phyloP scores from a whole-genome alignment of 1,140 invertebrate genomes.

The Proales similis region DNA sequence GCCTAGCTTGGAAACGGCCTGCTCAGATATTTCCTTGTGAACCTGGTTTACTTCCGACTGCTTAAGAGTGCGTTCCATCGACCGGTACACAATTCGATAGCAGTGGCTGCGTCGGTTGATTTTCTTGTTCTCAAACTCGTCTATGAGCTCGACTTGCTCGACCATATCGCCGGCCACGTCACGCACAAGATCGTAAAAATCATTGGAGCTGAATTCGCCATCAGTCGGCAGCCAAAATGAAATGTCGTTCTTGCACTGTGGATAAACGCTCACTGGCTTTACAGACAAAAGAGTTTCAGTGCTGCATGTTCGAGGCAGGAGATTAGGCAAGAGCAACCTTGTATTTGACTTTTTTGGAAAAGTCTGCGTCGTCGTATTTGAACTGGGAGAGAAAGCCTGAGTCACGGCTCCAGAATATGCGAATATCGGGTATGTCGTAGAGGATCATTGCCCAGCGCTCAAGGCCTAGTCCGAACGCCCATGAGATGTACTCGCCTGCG shows the following conservation, averaged over 20 bases:
- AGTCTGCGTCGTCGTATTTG: conserved; percentile 62
- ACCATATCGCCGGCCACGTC: conserved; percentile 76
- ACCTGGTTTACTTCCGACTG: conserved; percentile 78
- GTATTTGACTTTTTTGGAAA: conserved; percentile 56
- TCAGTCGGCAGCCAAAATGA: conserved; percentile 84
- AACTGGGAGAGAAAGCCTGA: conserved; percentile 87
- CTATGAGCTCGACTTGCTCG: conserved; percentile 73
- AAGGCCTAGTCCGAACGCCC: conserved; percentile 93
- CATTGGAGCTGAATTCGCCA: conserved; percentile 65
- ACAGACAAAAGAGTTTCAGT: conserved; percentile 52
- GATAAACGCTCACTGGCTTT: conserved; percentile 77
- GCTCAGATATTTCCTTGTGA: conserved; percentile 68
- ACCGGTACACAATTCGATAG: conserved; percentile 85
- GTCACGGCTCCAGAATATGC: conserved; percentile 84
- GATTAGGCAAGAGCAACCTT: too few species aligned
- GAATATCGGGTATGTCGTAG: conserved; percentile 89
- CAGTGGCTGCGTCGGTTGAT: conserved; percentile 73
- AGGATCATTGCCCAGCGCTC: conserved; percentile 92
- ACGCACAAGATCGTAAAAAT: conserved; percentile 89
- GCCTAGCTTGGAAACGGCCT: conserved; percentile 59
- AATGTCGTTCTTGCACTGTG: conserved; percentile 82
- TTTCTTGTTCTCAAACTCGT: conserved; percentile 80
- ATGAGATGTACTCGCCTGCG: conserved; percentile 76
- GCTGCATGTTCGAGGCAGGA: conserved; percentile 8
- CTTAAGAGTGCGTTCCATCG: conserved; percentile 78